A percentile compares a stretch with the other conserved stretches of the same genome.
Evolutionary conservation across 2,113 vertebrate genomes (phyloP).

Genomic region (Takifugu bimaculatus): DNA sequence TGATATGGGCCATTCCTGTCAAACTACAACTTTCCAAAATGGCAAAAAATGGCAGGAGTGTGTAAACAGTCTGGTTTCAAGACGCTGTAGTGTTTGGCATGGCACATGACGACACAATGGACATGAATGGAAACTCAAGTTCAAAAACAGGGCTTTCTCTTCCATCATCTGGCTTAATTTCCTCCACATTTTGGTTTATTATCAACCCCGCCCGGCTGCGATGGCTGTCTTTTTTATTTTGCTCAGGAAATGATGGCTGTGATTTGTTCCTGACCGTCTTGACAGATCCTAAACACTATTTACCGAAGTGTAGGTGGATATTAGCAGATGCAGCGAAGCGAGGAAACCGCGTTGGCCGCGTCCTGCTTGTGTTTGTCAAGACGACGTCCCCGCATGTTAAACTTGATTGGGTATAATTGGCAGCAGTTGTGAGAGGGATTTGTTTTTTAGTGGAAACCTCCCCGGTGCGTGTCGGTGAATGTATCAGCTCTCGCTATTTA

Average conservation of each 20-base stretch:
- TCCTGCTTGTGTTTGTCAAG: background rate
- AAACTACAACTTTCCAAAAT: too few relatives aligned
- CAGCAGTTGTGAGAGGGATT: conserved; percentile 23
- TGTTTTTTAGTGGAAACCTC: conserved; percentile 31
- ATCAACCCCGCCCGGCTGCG: conserved; percentile 7
- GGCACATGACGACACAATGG: too few relatives aligned
- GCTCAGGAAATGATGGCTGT: background rate
- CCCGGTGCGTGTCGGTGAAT: conserved; percentile 5
- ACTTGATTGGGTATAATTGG: conserved; percentile 21
- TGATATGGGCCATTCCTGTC: too few relatives aligned
- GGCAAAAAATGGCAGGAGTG: too few relatives aligned
- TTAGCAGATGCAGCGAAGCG: conserved; percentile 17
- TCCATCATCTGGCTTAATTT: background rate
- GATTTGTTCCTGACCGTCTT: conserved; percentile 17
- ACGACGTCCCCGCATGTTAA: background rate
- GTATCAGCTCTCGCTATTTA: conserved; percentile 28
- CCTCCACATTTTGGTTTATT: background rate
- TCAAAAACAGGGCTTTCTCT: background rate
- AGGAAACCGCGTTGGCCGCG: conserved; percentile 1
- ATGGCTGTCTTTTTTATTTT: background rate
- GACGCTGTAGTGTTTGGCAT: too few relatives aligned
- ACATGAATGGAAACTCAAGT: background rate
- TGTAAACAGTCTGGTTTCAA: too few relatives aligned
- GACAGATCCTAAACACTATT: conserved; percentile 41
- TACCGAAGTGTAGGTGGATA: conserved; percentile 20